A percentile compares a stretch with the other conserved stretches of the same genome.
phyloP scores from a whole-genome alignment of 2,888 invertebrate species.

The Criorhina ranunculi region DNA sequence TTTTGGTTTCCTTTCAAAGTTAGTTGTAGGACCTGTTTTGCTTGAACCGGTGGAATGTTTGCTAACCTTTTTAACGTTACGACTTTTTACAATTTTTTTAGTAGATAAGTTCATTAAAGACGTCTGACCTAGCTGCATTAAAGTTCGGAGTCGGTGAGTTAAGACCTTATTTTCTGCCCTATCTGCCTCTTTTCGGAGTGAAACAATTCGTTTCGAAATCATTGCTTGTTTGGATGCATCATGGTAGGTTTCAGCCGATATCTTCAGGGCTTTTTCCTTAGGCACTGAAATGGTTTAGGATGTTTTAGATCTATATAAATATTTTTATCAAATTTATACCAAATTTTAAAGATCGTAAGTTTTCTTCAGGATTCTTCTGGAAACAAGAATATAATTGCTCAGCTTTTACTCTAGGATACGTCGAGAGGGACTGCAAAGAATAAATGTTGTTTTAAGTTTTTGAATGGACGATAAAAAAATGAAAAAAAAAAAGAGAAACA shows the following conservation, averaged over 20 bases:
- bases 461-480: too few relatives aligned
- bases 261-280: neutral
- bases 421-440: neutral
- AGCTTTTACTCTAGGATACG: neutral
- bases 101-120: conserved; percentile 16
- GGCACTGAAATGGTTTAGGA: conserved; percentile 1
- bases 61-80: neutral
- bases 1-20: neutral
- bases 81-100: conserved; percentile 5
- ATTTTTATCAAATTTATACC: conserved; percentile 4
- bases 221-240: neutral
- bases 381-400: conserved; percentile 15
- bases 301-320: neutral
- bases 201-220: conserved; percentile 5
- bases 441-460: too few relatives aligned
- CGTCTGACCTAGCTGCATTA: conserved; percentile 2
- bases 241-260: conserved; percentile 9
- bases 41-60: neutral
- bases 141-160: neutral
- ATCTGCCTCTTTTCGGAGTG: neutral
- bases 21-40: neutral
- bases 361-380: neutral
- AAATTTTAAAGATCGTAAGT: conserved; percentile 4
- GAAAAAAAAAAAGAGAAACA: too few relatives aligned
- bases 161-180: neutral